These are phyloP conservation scores for Apodemus agrarius DNA, from an alignment of 2,797 vertebrate species.

Conservation along the genomic window DNA sequence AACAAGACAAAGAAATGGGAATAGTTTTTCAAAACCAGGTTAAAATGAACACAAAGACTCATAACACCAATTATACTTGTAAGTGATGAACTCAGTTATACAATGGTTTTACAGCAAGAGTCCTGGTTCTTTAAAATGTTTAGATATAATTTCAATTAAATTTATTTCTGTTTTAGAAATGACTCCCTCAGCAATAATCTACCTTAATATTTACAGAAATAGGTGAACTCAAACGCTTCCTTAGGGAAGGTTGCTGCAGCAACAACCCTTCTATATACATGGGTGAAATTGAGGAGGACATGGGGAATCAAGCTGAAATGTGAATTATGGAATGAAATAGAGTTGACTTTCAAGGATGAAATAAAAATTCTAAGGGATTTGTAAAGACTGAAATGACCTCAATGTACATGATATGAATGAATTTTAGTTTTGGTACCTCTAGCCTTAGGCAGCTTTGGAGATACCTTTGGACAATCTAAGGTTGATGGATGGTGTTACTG, in stretches of 20 bases:
- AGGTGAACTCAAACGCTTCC: conserved; percentile 57
- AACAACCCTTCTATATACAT: conserved; percentile 60
- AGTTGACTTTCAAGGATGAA: conserved; percentile 33
- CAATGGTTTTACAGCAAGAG: conserved; percentile 51
- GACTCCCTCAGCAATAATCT: conserved; percentile 63
- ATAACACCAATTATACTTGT: conserved; percentile 68
- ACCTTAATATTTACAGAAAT: conserved; percentile 71
- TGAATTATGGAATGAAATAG: conserved; percentile 33
- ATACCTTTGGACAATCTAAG: background rate
- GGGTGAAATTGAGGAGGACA: background rate
- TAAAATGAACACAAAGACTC: conserved; percentile 60
- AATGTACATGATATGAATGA: background rate
- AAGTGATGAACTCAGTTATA: conserved; percentile 58
- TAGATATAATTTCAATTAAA: conserved; percentile 67
- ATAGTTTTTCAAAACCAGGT: conserved; percentile 28
- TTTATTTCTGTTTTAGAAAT: conserved; percentile 64
- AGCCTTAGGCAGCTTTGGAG: background rate
- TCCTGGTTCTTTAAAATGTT: conserved; percentile 61
- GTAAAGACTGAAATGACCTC: background rate
- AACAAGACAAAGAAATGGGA: background rate
- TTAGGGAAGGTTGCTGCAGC: conserved; percentile 75
- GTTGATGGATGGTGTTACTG: background rate
- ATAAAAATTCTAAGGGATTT: background rate
- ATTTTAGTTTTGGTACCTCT: background rate
- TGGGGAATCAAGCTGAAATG: conserved; percentile 45